Percentiles rank a stretch among this genome's conserved stretches.
Conservation (phyloP, 2,113 vertebrate species). For the Marmota flaviventris region DNA sequence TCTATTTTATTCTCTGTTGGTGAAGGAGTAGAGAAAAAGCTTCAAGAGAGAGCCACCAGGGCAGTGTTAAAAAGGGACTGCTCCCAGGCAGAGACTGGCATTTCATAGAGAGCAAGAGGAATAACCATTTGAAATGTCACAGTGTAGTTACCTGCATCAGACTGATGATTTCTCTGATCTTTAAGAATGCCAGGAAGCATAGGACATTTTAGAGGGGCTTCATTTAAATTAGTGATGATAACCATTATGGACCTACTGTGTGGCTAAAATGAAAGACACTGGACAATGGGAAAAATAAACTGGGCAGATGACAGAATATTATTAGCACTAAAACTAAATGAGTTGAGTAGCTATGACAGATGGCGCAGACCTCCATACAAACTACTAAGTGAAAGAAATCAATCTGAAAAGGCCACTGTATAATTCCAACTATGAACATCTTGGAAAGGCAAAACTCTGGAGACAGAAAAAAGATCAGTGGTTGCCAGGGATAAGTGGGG, state of each 20-base stretch:
- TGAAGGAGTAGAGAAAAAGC: not conserved
- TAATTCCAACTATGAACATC: not conserved
- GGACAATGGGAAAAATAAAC: not conserved
- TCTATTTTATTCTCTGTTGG: not conserved
- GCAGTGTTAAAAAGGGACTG: not conserved
- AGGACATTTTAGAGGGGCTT: not conserved
- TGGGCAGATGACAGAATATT: not conserved
- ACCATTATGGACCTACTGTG: not conserved
- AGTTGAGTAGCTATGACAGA: not conserved
- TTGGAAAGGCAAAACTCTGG: not conserved
- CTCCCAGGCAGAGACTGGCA: not conserved
- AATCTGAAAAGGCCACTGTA: not conserved
- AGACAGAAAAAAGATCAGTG: not conserved
- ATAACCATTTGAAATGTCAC: not conserved
- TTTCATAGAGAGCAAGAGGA: not conserved
- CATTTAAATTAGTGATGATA: not conserved
- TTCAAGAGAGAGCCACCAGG: not conserved
- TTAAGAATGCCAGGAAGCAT: not conserved
- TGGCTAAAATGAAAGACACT: not conserved
- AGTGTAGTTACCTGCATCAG: not conserved
- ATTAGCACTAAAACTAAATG: not conserved
- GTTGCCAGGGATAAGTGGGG: not conserved
- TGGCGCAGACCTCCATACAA: not conserved
- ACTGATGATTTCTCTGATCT: not conserved
- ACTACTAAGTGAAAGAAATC: not conserved